Conservation (phyloP, 2,797 vertebrate species). For the Pterois miles region DNA sequence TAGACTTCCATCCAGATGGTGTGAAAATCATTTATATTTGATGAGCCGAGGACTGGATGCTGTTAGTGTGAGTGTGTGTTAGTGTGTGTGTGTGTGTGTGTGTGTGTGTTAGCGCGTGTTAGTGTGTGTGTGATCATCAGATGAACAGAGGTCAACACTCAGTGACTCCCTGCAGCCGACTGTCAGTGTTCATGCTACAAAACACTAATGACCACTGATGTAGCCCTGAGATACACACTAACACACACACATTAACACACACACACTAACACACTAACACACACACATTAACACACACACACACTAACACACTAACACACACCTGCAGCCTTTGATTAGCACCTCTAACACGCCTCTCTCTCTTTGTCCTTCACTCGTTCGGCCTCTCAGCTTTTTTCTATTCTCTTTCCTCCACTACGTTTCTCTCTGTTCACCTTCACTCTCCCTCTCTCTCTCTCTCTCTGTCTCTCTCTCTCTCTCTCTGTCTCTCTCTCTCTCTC, state of each 20-base stretch:
- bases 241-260: no score
- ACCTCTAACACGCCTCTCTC: constrained; percentile 40
- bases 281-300: constrained; percentile 14
- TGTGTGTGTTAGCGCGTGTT: neutral
- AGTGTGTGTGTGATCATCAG: constrained; percentile 34
- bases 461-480: neutral
- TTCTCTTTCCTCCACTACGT: no score
- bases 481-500: no score
- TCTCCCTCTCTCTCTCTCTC: neutral
- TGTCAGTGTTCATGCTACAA: constrained; percentile 69
- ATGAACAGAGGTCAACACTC: constrained; percentile 53
- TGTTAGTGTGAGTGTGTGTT: neutral
- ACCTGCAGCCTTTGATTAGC: constrained; percentile 54
- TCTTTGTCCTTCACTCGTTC: constrained; percentile 53
- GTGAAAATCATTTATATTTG: constrained; percentile 40
- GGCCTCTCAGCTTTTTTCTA: constrained; percentile 28
- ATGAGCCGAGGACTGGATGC: constrained; percentile 18
- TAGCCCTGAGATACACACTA: constrained; percentile 67
- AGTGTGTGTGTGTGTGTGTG: neutral
- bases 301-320: neutral
- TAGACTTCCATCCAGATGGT: constrained; percentile 31
- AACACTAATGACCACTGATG: constrained; percentile 69
- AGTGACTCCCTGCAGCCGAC: constrained; percentile 40
- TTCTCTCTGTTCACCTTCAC: no score
- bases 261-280: no score